Evolutionary conservation across 2,797 vertebrate species (phyloP).

Genomic region (Propithecus perrieri): DNA sequence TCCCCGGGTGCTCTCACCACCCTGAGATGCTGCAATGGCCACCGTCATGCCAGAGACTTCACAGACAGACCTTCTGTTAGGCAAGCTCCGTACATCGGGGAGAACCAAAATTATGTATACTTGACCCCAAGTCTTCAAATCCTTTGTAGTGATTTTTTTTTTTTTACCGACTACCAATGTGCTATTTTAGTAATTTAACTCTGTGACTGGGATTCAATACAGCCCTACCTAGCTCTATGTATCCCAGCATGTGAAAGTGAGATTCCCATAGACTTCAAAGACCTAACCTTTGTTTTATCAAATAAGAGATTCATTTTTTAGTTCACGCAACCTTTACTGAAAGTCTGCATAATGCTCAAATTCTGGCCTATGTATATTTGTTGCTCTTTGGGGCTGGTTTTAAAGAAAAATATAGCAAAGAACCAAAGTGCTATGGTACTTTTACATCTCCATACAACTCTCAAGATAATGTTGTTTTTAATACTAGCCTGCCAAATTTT

Average conservation of each 20-base stretch:
- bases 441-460: not conserved
- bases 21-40: not conserved
- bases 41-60: not conserved
- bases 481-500: not conserved
- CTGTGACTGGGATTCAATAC: not conserved
- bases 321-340: not conserved
- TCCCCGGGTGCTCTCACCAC: not conserved
- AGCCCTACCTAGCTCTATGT: not conserved
- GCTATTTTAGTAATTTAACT: constrained; percentile 8
- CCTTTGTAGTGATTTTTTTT: not conserved
- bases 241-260: not conserved
- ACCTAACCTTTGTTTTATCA: not conserved
- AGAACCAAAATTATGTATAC: not conserved
- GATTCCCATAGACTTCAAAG: not conserved
- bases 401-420: constrained; percentile 12
- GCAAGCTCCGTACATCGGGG: not conserved
- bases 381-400: constrained; percentile 14
- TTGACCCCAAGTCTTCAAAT: constrained; percentile 5
- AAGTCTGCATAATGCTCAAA: not conserved
- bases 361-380: not conserved
- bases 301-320: constrained; percentile 7
- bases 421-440: not conserved
- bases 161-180: not conserved
- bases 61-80: not conserved
- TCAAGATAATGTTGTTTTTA: not conserved